Base-by-base conservation (phyloP, 37 sponge, comb jelly and placozoan genomes). In the Haliclona indistincta region DNA sequence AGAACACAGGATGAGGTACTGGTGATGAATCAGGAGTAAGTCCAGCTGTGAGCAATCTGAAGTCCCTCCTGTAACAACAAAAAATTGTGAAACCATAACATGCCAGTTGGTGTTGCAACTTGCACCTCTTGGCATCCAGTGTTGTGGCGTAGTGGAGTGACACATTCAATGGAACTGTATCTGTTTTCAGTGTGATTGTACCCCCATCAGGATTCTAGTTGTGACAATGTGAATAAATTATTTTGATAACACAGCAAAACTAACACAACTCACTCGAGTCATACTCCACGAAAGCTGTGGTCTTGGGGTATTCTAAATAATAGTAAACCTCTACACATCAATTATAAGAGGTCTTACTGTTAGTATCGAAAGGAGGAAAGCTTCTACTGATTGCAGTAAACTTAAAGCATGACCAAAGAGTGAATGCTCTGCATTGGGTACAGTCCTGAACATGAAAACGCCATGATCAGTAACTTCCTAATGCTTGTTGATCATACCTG, bases 361-460 rank as follows among this genome's bases (percentile, higher is more conserved):
- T 0, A 85, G 61, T 23, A 91, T 52, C 26, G 91, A 77, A 23
- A 74, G 52, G 43, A 61, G 67, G 70, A 94, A 89, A 10, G 87
- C 54, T 73, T 78, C 38, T 0, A 70, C 56, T 42, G 71, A 84
- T 25, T 82, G 38, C 3, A 81, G 51, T 8, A 91, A 17, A 43
- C 76, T 82, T 15, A 54, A 20, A 20, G 56, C 55, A 68, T 88
- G 86, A 20, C 85, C 89, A 70, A 77, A 78, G 32, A 74, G 67
- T 7, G 89, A 88, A 47, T 95, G 95, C 63, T 95, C 95, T 65
- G 92, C 92, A 88, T 95, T 87, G 26, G 95, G 95, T 28, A 95
- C 26, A 28, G 77, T 81, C 76, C 92, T 92, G 42, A 20, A 43
- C 2, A 44, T 19, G 20, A 30, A 1, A 76, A 44, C 17, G 1